Evolutionary conservation across 2,113 vertebrate species (phyloP).

Genomic region (Pelecanus crispus): DNA sequence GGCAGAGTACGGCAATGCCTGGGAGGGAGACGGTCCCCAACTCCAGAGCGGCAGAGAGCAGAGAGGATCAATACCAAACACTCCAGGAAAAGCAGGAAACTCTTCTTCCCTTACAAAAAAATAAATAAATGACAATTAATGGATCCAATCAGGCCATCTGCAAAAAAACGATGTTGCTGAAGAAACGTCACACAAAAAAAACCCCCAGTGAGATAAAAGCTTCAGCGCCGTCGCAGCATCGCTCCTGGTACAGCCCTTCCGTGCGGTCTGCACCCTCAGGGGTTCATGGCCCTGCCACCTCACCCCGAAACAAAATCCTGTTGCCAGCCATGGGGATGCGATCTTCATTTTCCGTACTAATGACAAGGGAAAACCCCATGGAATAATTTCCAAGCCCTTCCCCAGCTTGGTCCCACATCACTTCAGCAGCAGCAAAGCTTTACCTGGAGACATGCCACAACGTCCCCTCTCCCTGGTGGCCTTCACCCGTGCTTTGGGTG

Average conservation of each 20-base stretch:
- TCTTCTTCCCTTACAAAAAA: not conserved
- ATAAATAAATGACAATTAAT: not conserved
- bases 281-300: not conserved
- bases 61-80: not conserved
- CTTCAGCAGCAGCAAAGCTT: not conserved
- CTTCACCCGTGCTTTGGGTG: not conserved
- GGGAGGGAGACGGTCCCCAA: not conserved
- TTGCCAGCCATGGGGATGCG: not conserved
- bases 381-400: not conserved
- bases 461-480: accelerated
- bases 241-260: not conserved
- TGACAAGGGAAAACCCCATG: not conserved
- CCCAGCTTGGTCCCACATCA: not conserved
- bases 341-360: not conserved
- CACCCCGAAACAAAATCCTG: not conserved
- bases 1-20: not conserved
- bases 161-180: not conserved
- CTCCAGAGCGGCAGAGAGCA: not conserved
- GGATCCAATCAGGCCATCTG: not conserved
- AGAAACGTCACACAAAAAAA: not conserved
- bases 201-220: not conserved
- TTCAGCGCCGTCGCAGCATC: not conserved
- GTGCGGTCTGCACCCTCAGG: not conserved
- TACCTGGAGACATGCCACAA: not conserved
- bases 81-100: not conserved